These are phyloP conservation scores for Onychostoma macrolepis DNA, from an alignment of 2,113 vertebrate species.

Conservation along the genomic window DNA sequence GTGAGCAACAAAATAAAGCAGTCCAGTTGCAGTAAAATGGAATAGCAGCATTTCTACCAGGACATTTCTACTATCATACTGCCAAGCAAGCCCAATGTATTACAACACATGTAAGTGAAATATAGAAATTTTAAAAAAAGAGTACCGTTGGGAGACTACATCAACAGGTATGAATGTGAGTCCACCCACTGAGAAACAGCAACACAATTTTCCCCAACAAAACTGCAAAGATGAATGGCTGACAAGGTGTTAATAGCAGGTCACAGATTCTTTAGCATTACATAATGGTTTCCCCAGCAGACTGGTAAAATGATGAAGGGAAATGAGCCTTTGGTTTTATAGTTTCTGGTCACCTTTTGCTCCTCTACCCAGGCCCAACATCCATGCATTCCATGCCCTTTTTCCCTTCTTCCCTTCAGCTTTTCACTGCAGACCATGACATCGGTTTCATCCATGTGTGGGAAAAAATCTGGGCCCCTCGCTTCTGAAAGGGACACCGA, in stretches of 20 bases:
- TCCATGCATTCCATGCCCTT: conserved; percentile 69
- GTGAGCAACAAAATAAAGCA: too few species aligned
- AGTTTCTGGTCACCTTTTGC: conserved; percentile 62
- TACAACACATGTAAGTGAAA: neutral
- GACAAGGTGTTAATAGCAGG: conserved; percentile 29
- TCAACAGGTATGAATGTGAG: neutral
- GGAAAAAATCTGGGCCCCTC: conserved; percentile 66
- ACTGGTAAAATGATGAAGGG: conserved; percentile 46
- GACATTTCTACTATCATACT: neutral
- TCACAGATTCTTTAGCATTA: conserved; percentile 45
- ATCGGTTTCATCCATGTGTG: conserved; percentile 70
- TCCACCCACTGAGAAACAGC: neutral
- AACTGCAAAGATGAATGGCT: conserved; percentile 46
- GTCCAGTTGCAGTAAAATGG: neutral
- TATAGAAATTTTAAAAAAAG: neutral
- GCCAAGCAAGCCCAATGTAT: neutral
- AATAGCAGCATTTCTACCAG: neutral
- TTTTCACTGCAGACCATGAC: conserved; percentile 63
- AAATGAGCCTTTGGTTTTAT: conserved; percentile 59
- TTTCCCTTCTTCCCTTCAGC: conserved; percentile 66
- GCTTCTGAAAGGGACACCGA: conserved; percentile 69
- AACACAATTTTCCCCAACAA: conserved; percentile 7
- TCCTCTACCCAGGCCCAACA: conserved; percentile 60
- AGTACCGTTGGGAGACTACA: neutral
- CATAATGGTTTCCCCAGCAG: conserved; percentile 45